Evolutionary conservation across 2,113 vertebrate species (phyloP), one percentile per base, ranked within the genome.

Genomic region (Oryctolagus cuniculus): DNA sequence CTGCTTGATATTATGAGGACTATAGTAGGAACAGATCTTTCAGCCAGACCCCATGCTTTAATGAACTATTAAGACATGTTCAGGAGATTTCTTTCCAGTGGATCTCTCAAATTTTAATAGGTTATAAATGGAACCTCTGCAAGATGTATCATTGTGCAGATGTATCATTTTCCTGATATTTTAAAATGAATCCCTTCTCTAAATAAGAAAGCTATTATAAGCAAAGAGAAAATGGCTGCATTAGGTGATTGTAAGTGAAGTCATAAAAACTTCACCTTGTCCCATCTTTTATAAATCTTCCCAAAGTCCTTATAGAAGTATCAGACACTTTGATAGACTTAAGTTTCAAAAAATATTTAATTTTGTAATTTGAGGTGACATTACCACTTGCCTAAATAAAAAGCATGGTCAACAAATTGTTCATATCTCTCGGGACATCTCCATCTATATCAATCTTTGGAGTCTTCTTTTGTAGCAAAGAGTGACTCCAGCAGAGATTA

Each of bases 1-100:
- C 96, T 98, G 82, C 96, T 95, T 97, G 81, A 87, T 97, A 97
- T 97, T 87, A 87, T 86, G 90, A 97, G 93, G 88, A 89, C 97
- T 97, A 69, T 91, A 95, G 96, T 96, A 96, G 91, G 91, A 97
- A 96, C 82, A 91, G 87, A 95, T 93, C 84, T 96, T 89, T 36
- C 24, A 89, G 70, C 88, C 87, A 61, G 83, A 58, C 63, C n/a
- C 83, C 44, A 24, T 24, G 25, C 80, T 95, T 97, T 98, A 98
- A 95, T 97, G 96, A 97, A 97, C 96, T 98, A 94, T 90, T 80
- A 58, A 95, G 87, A 82, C 90, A 58, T 93, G 81, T 91, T 91
- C 38, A 38, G 88, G 95, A 22, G 96, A 95, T 97, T 97, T 97
- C 96, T 86, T 87, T 96, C 96, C 94, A 93, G 92, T 96, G 64